Evolutionary conservation across 2,797 vertebrate species (phyloP).

Genomic region (Myotis pilosus): DNA sequence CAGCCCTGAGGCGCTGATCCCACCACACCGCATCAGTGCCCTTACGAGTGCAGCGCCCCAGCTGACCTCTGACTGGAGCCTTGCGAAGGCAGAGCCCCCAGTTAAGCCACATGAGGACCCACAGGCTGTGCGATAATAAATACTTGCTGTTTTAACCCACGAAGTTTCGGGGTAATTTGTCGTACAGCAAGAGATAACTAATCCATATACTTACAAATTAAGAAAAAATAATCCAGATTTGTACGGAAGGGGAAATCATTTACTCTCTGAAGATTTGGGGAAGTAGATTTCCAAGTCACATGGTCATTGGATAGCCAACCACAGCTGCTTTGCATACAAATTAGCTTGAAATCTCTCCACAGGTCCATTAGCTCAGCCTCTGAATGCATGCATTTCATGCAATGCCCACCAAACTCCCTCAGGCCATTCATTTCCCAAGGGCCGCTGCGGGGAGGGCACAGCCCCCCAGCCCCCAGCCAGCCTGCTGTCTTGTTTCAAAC

Average conservation of each 20-base stretch:
- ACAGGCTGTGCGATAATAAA: neutral
- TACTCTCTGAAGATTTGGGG: neutral
- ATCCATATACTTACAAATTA: neutral
- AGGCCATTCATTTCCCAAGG: neutral
- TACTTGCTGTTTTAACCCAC: neutral
- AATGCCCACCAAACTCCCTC: neutral
- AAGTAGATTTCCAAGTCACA: neutral
- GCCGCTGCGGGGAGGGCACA: neutral
- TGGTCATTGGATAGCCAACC: neutral
- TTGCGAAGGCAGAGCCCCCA: neutral
- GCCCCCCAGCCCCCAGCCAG: neutral
- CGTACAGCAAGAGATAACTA: neutral
- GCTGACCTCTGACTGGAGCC: neutral
- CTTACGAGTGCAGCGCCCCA: neutral
- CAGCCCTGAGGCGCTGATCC: neutral
- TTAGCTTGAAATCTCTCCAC: neutral
- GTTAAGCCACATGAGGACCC: neutral
- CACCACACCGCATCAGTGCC: accelerated
- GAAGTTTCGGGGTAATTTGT: neutral
- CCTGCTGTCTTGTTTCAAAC: neutral
- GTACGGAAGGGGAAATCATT: neutral
- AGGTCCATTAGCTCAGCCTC: neutral
- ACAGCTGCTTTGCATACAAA: neutral
- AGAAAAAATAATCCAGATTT: neutral
- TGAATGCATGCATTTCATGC: neutral